Evolutionary conservation across 2,888 invertebrate genomes (phyloP).

Genomic region (Drosophila macrospina): DNA sequence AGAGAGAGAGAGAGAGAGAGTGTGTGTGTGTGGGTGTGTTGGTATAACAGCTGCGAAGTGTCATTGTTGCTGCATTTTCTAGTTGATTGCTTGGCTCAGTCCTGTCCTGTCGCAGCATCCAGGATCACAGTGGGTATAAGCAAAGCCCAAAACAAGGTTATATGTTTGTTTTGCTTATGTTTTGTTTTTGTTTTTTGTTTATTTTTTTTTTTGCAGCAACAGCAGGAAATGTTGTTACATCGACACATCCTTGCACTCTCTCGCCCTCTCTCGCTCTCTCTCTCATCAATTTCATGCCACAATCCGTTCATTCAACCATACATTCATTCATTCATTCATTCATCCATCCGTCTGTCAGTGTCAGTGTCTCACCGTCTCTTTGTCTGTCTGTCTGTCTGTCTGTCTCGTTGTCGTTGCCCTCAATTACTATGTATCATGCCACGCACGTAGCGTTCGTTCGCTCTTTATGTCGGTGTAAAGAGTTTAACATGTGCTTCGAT

Average conservation of each 20-base stretch:
- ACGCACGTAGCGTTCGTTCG: constrained; percentile 69
- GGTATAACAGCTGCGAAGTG: constrained; percentile 14
- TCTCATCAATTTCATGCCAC: constrained; percentile 54
- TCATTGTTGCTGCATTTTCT: constrained; percentile 72
- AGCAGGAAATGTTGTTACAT: constrained; percentile 33
- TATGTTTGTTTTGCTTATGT: constrained; percentile 42
- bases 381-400: constrained; percentile 2
- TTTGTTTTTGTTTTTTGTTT: too few species aligned
- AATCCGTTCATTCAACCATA: constrained; percentile 34
- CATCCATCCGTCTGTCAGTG: constrained; percentile 33
- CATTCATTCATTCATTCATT: constrained; percentile 13
- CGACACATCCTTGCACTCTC: constrained; percentile 28
- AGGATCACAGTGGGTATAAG: constrained; percentile 29
- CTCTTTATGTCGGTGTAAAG: constrained; percentile 78
- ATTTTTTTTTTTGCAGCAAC: not conserved
- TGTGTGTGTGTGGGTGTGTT: not conserved
- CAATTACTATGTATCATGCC: constrained; percentile 77
- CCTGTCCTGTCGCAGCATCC: constrained; percentile 31
- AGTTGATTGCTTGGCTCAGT: constrained; percentile 67
- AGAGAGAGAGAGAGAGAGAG: not conserved
- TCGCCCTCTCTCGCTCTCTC: constrained; percentile 13
- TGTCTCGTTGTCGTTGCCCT: constrained; percentile 44
- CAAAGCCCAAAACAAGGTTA: constrained; percentile 34
- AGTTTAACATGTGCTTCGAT: constrained; percentile 78
- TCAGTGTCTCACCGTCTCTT: not conserved